These are phyloP conservation scores for Apodemus agrarius DNA, from an alignment of 2,797 vertebrate species.

Conservation along the genomic window DNA sequence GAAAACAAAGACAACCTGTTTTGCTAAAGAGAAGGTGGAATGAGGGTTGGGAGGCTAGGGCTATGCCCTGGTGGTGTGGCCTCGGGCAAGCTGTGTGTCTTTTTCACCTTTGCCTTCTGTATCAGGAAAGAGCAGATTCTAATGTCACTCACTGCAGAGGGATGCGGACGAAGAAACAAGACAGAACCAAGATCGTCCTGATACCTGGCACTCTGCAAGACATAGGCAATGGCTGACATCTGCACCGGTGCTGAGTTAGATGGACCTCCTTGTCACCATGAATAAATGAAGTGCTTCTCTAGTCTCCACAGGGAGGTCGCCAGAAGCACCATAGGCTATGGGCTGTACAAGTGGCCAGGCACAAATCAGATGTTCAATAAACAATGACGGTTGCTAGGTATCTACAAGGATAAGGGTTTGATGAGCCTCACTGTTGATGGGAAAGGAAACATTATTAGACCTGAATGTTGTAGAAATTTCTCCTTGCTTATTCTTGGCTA, in stretches of 20 bases:
- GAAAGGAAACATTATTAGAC: constrained; percentile 65
- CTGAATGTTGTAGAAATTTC: constrained; percentile 70
- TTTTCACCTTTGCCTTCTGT: neutral
- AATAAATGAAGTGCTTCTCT: neutral
- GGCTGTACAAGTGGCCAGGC: neutral
- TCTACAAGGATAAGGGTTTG: constrained; percentile 1
- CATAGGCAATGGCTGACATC: neutral
- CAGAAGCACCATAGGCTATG: neutral
- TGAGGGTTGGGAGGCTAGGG: no score
- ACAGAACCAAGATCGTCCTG: neutral
- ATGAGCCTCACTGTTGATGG: constrained; percentile 18
- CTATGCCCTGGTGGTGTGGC: neutral
- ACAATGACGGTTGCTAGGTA: neutral
- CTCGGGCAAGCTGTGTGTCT: neutral
- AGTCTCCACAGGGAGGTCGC: neutral
- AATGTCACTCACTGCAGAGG: neutral
- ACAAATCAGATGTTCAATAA: constrained; percentile 37
- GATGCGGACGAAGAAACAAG: neutral
- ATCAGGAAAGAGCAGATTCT: neutral
- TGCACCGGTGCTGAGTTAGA: neutral
- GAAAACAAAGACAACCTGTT: neutral
- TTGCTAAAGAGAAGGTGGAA: neutral
- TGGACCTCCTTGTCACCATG: neutral
- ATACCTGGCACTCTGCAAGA: neutral
- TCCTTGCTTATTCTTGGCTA: constrained; percentile 74